Percentiles rank a stretch among this genome's conserved stretches.
These are phyloP conservation scores for Ellobium chinense DNA, from an alignment of 2,888 invertebrate species.

Conservation along the genomic window DNA sequence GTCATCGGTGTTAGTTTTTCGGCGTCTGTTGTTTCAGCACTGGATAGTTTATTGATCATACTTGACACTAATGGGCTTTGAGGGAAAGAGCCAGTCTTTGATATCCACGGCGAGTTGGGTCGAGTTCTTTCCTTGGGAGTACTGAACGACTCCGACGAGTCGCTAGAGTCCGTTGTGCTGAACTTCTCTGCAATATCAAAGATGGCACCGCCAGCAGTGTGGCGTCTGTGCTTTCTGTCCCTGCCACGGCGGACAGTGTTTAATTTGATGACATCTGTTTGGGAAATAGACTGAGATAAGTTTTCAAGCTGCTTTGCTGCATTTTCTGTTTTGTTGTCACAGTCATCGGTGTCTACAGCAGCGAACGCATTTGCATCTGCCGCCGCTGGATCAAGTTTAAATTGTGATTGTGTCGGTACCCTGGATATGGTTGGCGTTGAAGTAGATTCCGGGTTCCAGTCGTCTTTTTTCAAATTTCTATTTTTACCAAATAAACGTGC, in stretches of 20 bases:
- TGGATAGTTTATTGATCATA: slow-evolving; percentile 18
- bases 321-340: not conserved
- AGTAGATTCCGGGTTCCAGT: slow-evolving; percentile 9
- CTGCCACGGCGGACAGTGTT: not conserved
- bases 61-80: not conserved
- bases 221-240: not conserved
- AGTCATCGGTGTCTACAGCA: not conserved
- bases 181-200: slow-evolving; percentile 9
- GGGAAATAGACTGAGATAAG: slow-evolving; percentile 19
- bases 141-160: slow-evolving; percentile 1
- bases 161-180: slow-evolving; percentile 17
- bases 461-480: not conserved
- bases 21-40: not conserved
- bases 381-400: not conserved
- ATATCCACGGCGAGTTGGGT: slow-evolving; percentile 24
- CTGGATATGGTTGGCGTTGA: slow-evolving; percentile 17
- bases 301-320: not conserved
- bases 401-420: not conserved
- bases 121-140: slow-evolving; percentile 16
- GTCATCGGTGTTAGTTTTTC: not conserved
- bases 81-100: slow-evolving; percentile 6
- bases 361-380: not conserved
- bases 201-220: slow-evolving; percentile 3
- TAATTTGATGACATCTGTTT: slow-evolving; percentile 11
- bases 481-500: slow-evolving; percentile 9